Base-by-base conservation (phyloP, 2,113 vertebrate genomes). In the Etia nguti region DNA sequence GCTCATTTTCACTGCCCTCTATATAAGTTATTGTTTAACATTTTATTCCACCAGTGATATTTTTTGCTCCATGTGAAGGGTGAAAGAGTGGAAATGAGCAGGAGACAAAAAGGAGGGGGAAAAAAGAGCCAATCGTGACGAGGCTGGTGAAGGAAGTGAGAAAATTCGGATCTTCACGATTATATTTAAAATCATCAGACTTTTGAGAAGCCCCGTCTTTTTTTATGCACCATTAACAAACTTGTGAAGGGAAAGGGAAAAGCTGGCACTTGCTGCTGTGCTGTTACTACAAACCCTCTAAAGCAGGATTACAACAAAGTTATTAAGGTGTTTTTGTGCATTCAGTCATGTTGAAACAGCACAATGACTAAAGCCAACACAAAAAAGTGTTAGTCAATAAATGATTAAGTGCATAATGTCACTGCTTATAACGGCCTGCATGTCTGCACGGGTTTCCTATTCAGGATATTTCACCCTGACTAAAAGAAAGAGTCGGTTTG, bases 71-170 rank as follows among this genome's bases (percentile, higher is more conserved):
- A 48, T 29, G 43, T 75, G 15, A 75, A 48, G 6, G 15, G 24
- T 48, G 24, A n/a, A 77, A 50, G 16, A 12, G 43, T 31, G 70
- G 70, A 77, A 29, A 26, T 18, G 24, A 50, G 70, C 70, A 77
- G 16, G 43, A 50, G 43, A 50, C 26, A 75, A 29, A 26, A 46
- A 26, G 7, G 7, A 15, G 11, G 38, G n/a, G 11, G 1, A 0
- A 0, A 48, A 3, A 48, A 29, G 46, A 75, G 41, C 41, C 22
- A 75, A 50, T 46, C 22, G 1, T 73, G 36, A 41, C 62, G n/a
- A 46, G 38, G 68, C 41, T 48, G 70, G 15, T 46, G 38, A 73
- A 46, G 43, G 70, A 75, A 73, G 68, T 73, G 70, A 75, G 43
- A 75, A 48, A 18, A 50, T 31, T 24, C 24, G 10, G 10, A 50